Conservation (phyloP, 2,888 invertebrate species). For the Mythimna pallens region DNA sequence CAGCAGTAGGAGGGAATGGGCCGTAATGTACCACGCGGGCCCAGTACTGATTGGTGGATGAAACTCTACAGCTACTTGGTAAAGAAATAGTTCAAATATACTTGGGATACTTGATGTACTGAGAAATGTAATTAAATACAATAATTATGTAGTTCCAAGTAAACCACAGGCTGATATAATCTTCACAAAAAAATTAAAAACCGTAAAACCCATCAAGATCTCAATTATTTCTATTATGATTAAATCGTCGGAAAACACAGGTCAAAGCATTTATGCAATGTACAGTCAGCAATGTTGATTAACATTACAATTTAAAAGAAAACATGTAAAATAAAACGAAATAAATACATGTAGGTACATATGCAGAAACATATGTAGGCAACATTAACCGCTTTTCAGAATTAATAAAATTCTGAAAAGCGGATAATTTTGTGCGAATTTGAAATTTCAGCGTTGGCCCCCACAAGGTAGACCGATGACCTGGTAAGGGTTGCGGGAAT, state of each 20-base stretch:
- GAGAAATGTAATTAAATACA: conserved; percentile 1
- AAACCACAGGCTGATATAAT: not conserved
- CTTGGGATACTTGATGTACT: not conserved
- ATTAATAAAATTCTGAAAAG: not conserved
- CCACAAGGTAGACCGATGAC: no score
- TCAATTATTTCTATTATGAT: conserved; percentile 22
- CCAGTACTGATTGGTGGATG: no score
- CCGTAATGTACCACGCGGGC: no score
- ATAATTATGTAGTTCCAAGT: conserved; percentile 18
- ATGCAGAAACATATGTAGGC: no score
- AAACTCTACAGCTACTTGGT: no score
- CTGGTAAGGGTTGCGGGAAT: no score
- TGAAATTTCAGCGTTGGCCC: no score
- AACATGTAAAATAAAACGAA: not conserved
- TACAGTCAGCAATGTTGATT: conserved; percentile 15
- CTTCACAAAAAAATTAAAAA: not conserved
- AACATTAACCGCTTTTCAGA: not conserved
- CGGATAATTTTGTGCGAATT: not conserved
- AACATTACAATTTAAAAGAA: not conserved
- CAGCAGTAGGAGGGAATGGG: no score
- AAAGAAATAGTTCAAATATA: not conserved
- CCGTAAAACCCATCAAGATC: not conserved
- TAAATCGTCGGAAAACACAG: conserved; percentile 16
- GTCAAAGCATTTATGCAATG: conserved; percentile 19
- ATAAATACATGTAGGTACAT: no score